phyloP scores from a whole-genome alignment of 2,113 vertebrate genomes.

The Protobothrops mucrosquamatus region DNA sequence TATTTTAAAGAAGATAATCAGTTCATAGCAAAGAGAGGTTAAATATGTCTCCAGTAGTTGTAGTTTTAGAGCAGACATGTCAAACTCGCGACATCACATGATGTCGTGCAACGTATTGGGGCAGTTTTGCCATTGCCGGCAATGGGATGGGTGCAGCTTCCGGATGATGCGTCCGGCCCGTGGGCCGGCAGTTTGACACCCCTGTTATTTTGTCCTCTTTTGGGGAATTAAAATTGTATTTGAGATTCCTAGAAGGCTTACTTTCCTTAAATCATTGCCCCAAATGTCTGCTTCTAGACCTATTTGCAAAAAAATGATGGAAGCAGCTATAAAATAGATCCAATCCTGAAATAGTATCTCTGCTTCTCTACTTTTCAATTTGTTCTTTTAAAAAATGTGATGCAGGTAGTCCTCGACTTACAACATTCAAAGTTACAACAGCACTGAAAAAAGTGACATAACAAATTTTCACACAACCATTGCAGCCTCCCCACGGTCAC shows the following conservation, averaged over 20 bases:
- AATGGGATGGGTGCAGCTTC: no score
- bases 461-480: not conserved
- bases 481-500: not conserved
- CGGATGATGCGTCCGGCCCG: no score
- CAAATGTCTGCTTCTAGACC: not conserved
- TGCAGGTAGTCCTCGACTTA: not conserved
- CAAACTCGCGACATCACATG: no score
- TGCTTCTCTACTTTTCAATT: not conserved
- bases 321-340: not conserved
- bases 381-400: not conserved
- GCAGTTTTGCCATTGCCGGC: no score
- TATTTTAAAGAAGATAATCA: not conserved
- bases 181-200: no score
- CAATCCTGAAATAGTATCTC: not conserved
- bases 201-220: not conserved
- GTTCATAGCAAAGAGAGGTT: not conserved
- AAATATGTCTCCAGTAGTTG: not conserved
- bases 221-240: not conserved
- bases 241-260: not conserved
- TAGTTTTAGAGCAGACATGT: not conserved
- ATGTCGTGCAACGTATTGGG: no score
- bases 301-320: not conserved
- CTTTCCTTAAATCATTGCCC: not conserved
- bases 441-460: not conserved
- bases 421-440: not conserved